phyloP scores from a whole-genome alignment of 2,888 invertebrate genomes.

The Drosophila percnosoma region DNA sequence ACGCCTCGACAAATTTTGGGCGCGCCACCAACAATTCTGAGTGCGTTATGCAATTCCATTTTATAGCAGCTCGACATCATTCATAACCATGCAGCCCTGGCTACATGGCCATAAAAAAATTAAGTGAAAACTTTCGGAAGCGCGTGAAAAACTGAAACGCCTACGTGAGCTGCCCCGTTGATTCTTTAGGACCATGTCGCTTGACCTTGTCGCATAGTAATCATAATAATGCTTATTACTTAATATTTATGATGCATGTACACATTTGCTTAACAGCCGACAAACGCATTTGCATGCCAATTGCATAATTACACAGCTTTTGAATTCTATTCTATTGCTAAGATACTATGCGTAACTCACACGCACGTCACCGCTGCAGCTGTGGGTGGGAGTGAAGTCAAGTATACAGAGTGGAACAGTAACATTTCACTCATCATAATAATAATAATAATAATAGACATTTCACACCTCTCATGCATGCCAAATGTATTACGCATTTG shows the following conservation, averaged over 20 bases:
- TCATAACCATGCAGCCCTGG: conserved; percentile 20
- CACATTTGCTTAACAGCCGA: conserved; percentile 43
- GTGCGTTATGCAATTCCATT: conserved; percentile 48
- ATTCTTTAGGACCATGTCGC: conserved; percentile 28
- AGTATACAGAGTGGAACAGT: conserved; percentile 34
- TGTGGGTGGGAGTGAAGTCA: conserved; percentile 4
- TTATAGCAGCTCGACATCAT: conserved; percentile 33
- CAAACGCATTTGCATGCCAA: conserved; percentile 63
- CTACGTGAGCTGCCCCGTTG: conserved; percentile 51
- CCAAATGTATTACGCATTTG: conserved; percentile 62
- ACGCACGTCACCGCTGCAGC: conserved; percentile 14
- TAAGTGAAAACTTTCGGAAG: conserved; percentile 70
- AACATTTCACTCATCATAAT: conserved; percentile 44
- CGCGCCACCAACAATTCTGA: conserved; percentile 50
- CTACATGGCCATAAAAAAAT: conserved; percentile 17
- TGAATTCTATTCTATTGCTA: conserved; percentile 29
- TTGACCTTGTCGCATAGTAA: conserved; percentile 46
- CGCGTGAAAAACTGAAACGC: conserved; percentile 46
- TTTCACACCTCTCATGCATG: conserved; percentile 61
- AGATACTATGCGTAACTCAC: conserved; percentile 33
- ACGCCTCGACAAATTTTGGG: conserved; percentile 73
- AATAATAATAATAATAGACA: conserved; percentile 23
- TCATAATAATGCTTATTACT: conserved; percentile 50
- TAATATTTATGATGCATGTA: conserved; percentile 58
- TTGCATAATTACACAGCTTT: conserved; percentile 64